A percentile compares a stretch with the other conserved stretches of the same genome.
phyloP scores from a whole-genome alignment of 2,888 invertebrate genomes.

The Caprella mutica region DNA sequence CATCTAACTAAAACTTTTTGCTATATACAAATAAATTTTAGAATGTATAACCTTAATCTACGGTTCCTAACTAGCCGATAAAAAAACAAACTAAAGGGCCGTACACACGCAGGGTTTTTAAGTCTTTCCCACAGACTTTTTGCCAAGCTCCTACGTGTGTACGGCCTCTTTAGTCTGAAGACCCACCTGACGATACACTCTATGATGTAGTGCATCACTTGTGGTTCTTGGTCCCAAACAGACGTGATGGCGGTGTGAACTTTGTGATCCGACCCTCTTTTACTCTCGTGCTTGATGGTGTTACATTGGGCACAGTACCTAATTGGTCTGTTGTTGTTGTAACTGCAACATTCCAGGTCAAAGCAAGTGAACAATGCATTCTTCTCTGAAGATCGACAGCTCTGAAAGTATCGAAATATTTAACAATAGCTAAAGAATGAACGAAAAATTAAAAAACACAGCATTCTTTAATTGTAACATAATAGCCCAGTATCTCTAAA shows the following conservation, averaged over 20 bases:
- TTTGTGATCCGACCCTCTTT: slow-evolving; percentile 69
- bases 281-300: slow-evolving; percentile 73
- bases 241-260: slow-evolving; percentile 74
- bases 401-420: too few species aligned
- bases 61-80: not conserved
- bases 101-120: too few species aligned
- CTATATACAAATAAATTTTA: slow-evolving; percentile 1
- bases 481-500: too few species aligned
- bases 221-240: slow-evolving; percentile 78
- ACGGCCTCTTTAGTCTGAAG: slow-evolving; percentile 61
- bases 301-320: slow-evolving; percentile 84
- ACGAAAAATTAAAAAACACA: too few species aligned
- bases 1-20: not conserved
- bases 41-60: not conserved
- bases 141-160: not conserved
- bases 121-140: too few species aligned
- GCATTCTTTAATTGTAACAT: too few species aligned
- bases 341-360: slow-evolving; percentile 89
- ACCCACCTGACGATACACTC: slow-evolving; percentile 80
- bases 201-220: slow-evolving; percentile 84
- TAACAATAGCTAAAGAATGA: too few species aligned
- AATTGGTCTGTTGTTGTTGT: slow-evolving; percentile 92
- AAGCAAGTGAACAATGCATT: slow-evolving; percentile 92
- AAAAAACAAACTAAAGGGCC: too few species aligned
- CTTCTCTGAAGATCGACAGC: slow-evolving; percentile 81